Conservation (phyloP, 2,113 vertebrate species). For the Platanista minor region DNA sequence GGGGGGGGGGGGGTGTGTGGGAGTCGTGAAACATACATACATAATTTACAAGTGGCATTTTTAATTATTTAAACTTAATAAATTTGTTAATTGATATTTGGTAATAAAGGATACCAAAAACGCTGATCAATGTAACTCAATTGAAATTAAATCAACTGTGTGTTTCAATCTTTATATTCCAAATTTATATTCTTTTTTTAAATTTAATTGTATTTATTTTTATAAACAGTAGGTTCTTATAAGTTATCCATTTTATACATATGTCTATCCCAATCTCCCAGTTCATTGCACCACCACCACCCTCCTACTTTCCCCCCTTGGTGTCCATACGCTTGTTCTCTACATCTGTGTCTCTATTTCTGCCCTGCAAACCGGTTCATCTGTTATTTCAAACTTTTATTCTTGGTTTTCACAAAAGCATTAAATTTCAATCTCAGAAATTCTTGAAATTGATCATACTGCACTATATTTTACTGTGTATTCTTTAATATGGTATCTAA, state of each 20-base stretch:
- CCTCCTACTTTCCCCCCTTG: too few species aligned
- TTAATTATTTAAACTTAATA: constrained; percentile 20
- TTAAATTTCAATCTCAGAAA: constrained; percentile 17
- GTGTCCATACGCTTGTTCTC: too few species aligned
- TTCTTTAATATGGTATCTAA: constrained; percentile 19
- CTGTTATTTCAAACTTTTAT: constrained; percentile 8
- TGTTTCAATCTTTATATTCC: constrained; percentile 1
- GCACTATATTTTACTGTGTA: background rate
- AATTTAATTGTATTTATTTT: too few species aligned
- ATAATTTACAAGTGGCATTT: background rate
- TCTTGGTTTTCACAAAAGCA: constrained; percentile 32
- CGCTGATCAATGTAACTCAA: background rate
- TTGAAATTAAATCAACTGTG: constrained; percentile 14
- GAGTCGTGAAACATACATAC: background rate
- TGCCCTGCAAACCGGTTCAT: too few species aligned
- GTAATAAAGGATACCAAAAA: constrained; percentile 24
- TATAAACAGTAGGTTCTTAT: too few species aligned
- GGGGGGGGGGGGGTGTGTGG: too few species aligned
- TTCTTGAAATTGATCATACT: background rate
- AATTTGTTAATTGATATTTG: constrained; percentile 6
- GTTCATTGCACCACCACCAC: too few species aligned
- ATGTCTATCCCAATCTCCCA: too few species aligned
- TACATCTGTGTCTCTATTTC: too few species aligned
- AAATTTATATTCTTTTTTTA: background rate
- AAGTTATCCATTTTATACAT: too few species aligned